Conservation (phyloP, 1,140 invertebrate species). For the Drosophila ohnishii region DNA sequence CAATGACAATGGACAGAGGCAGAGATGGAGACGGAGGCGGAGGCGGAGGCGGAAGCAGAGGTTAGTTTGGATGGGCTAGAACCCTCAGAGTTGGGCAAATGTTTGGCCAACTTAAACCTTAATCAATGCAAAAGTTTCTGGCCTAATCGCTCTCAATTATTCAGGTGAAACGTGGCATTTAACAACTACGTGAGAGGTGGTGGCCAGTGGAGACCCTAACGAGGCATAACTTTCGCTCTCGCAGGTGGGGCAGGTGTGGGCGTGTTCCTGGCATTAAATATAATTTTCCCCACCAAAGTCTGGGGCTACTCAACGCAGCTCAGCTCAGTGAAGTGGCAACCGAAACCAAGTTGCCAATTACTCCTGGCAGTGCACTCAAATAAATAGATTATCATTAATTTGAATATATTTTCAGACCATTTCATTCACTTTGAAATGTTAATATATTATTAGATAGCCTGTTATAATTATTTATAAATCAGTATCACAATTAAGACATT, state of each 20-base stretch:
- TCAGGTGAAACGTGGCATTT: slow-evolving; percentile 82
- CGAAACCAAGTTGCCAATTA: slow-evolving; percentile 39
- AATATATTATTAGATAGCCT: not conserved
- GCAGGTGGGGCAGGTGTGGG: slow-evolving; percentile 42
- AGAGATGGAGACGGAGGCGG: not conserved
- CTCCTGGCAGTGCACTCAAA: slow-evolving; percentile 9
- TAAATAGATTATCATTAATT: slow-evolving; percentile 6
- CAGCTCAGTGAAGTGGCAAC: slow-evolving; percentile 16
- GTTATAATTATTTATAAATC: not conserved
- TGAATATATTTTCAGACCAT: not conserved
- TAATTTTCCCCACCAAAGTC: slow-evolving; percentile 59
- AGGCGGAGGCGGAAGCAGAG: not conserved
- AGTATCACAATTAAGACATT: not conserved
- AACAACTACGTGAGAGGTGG: slow-evolving; percentile 78
- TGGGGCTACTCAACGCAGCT: slow-evolving; percentile 44
- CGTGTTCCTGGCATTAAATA: slow-evolving; percentile 41
- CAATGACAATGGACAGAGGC: slow-evolving; percentile 42
- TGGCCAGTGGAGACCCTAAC: slow-evolving; percentile 59
- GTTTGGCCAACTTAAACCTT: slow-evolving; percentile 81
- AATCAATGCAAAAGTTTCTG: slow-evolving; percentile 82
- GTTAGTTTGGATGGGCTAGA: slow-evolving; percentile 21
- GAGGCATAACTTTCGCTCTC: slow-evolving; percentile 76
- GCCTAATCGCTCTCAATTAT: slow-evolving; percentile 82
- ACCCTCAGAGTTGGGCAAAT: slow-evolving; percentile 56
- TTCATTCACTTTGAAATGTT: not conserved